Conservation (phyloP, 1,140 invertebrate genomes). For the Mizuhopecten yessoensis region DNA sequence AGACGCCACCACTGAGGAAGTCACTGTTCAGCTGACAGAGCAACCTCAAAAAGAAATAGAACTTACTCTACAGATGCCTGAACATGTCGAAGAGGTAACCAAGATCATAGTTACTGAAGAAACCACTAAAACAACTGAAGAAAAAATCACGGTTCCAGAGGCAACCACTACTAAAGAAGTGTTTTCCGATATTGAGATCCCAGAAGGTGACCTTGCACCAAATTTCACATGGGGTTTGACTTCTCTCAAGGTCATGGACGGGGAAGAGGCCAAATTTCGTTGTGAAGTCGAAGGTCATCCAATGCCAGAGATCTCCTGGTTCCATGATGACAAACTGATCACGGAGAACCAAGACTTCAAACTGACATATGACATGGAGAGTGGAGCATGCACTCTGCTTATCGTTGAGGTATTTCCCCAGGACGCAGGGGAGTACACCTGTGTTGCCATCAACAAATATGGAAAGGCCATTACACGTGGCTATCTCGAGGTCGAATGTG, state of each 20-base stretch:
- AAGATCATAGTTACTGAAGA: conserved; percentile 61
- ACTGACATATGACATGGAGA: conserved; percentile 76
- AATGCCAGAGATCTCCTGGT: conserved; percentile 80
- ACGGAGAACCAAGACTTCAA: conserved; percentile 81
- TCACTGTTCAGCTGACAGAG: conserved; percentile 60
- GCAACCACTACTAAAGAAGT: conserved; percentile 67
- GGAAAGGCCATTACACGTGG: conserved; percentile 93
- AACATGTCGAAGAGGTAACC: conserved; percentile 52
- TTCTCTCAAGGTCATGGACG: conserved; percentile 94
- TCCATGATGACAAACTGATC: conserved; percentile 91
- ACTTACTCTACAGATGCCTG: conserved; percentile 59
- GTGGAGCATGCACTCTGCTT: conserved; percentile 76
- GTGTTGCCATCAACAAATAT: conserved; percentile 94
- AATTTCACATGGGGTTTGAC: conserved; percentile 89
- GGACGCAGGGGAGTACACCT: conserved; percentile 97
- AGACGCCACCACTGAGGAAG: conserved; percentile 59
- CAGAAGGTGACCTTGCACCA: conserved; percentile 88
- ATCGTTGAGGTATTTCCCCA: conserved; percentile 89
- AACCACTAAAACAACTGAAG: conserved; percentile 53
- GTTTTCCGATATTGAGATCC: conserved; percentile 67
- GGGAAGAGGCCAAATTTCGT: conserved; percentile 91
- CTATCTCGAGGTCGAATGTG: conserved; percentile 89
- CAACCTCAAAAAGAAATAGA: conserved; percentile 64
- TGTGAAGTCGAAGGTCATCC: conserved; percentile 77
- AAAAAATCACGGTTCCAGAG: conserved; percentile 54